Conservation (phyloP, 30 jellyfish, hydroid and myxozoan species). For the Hydractinia symbiolongicarpus region DNA sequence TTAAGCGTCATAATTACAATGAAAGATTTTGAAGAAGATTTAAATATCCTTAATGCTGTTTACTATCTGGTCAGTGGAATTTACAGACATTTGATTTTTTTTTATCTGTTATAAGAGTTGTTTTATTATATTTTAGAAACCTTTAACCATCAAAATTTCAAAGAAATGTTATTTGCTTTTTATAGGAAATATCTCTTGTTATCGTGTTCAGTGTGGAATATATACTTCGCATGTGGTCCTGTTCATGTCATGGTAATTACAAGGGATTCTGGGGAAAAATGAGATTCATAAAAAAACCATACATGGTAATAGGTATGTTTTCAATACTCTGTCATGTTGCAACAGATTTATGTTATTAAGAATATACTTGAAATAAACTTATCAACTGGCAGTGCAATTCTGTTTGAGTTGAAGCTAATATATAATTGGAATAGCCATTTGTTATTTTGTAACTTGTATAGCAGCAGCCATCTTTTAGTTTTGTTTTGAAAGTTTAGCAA, state of each 20-base stretch:
- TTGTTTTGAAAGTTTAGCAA: no score
- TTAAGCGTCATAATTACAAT: conserved; percentile 64
- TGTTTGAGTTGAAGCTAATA: no score
- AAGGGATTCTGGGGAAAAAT: conserved; percentile 79
- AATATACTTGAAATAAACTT: not conserved
- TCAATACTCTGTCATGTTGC: not conserved
- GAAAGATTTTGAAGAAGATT: conserved; percentile 37
- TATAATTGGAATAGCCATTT: no score
- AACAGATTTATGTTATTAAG: not conserved
- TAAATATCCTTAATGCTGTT: conserved; percentile 31
- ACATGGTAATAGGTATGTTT: conserved; percentile 82
- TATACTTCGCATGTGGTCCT: conserved; percentile 80
- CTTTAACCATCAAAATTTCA: no score
- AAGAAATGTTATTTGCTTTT: not conserved
- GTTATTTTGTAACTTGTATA: no score
- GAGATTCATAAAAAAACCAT: conserved; percentile 72
- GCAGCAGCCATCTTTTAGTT: no score
- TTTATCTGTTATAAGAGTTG: no score
- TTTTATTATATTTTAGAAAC: no score
- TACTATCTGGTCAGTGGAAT: conserved; percentile 44
- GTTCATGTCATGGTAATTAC: conserved; percentile 87
- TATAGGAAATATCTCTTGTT: conserved; percentile 64
- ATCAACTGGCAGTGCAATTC: no score
- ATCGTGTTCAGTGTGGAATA: conserved; percentile 69
- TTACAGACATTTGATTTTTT: not conserved